Evolutionary conservation across 2,888 invertebrate genomes (phyloP).

Genomic region (Drosophila mimetica): DNA sequence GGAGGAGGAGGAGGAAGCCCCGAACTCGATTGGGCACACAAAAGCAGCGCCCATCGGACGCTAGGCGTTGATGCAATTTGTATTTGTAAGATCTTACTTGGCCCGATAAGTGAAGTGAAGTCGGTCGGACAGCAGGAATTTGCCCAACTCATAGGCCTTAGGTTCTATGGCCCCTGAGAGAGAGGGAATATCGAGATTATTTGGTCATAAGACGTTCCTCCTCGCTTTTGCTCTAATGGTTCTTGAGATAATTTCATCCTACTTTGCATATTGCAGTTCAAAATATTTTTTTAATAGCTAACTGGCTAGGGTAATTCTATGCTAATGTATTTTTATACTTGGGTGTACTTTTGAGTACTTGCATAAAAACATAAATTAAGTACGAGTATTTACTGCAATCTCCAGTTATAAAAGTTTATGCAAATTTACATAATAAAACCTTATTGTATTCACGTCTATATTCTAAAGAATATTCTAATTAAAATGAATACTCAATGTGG

Average conservation of each 20-base stretch:
- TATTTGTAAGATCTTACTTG: constrained; percentile 49
- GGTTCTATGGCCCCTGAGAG: constrained; percentile 7
- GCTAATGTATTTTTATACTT: background rate
- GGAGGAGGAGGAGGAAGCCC: background rate
- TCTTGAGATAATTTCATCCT: background rate
- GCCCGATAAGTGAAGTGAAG: constrained; percentile 47
- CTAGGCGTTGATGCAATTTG: constrained; percentile 70
- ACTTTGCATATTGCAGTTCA: background rate
- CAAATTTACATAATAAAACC: too few species aligned
- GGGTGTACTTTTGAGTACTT: background rate
- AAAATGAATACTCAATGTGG: too few species aligned
- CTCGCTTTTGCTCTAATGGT: constrained; percentile 1
- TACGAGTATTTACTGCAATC: too few species aligned
- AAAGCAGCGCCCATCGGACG: constrained; percentile 34
- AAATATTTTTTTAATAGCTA: background rate
- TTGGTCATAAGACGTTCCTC: constrained; percentile 11
- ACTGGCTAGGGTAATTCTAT: background rate
- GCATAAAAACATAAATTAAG: background rate
- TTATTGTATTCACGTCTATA: too few species aligned
- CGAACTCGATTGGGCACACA: constrained; percentile 34
- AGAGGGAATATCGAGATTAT: constrained; percentile 17
- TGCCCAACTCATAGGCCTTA: background rate
- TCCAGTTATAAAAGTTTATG: too few species aligned
- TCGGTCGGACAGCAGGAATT: constrained; percentile 16
- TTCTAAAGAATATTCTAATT: too few species aligned